These are phyloP conservation scores for Laothoe populi DNA, from an alignment of 2,888 invertebrate genomes.

Conservation along the genomic window DNA sequence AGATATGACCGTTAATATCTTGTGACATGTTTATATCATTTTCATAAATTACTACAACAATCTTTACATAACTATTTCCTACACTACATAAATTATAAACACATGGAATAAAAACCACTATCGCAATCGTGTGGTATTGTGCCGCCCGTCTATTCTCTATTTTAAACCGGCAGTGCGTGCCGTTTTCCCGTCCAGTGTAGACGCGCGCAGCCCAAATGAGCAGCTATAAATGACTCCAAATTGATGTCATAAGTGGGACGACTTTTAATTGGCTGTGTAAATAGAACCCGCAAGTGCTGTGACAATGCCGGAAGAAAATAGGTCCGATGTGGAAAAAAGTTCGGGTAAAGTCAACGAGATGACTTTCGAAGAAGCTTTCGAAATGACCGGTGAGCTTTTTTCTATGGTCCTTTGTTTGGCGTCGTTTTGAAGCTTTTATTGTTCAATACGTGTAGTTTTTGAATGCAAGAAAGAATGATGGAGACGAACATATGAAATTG, in stretches of 20 bases:
- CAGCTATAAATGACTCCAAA: not conserved
- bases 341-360: conserved; percentile 54
- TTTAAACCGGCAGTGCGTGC: not conserved
- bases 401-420: too few relatives aligned
- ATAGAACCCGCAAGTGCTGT: not conserved
- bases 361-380: conserved; percentile 76
- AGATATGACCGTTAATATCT: too few relatives aligned
- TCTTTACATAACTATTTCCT: too few relatives aligned
- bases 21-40: too few relatives aligned
- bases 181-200: not conserved
- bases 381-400: conserved; percentile 71
- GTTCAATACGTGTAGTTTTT: too few relatives aligned
- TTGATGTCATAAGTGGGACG: not conserved
- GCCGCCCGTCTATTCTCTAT: not conserved
- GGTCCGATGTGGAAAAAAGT: conserved; percentile 51
- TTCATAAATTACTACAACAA: too few relatives aligned
- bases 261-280: not conserved
- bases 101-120: not conserved
- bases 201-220: not conserved
- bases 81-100: too few relatives aligned
- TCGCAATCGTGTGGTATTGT: not conserved
- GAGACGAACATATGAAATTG: too few relatives aligned
- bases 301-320: conserved; percentile 25
- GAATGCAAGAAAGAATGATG: too few relatives aligned
- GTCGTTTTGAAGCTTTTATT: too few relatives aligned